These are phyloP conservation scores for Bradypodion ventrale DNA, from an alignment of 2,797 vertebrate genomes.

Conservation along the genomic window DNA sequence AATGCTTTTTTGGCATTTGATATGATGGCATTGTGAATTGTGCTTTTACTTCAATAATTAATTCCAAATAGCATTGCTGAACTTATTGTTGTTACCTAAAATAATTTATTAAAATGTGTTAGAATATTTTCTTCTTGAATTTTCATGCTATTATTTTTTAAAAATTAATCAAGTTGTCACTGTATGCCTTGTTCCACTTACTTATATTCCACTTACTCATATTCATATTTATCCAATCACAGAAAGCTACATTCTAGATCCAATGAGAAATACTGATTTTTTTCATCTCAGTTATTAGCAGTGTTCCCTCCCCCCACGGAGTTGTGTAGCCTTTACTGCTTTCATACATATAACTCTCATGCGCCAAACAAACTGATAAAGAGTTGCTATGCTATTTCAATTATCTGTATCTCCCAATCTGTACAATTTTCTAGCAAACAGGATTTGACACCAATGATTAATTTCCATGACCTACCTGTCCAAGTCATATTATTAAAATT, in stretches of 20 bases:
- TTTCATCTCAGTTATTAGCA: neutral
- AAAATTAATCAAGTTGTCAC: neutral
- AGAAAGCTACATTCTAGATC: neutral
- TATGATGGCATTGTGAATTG: accelerated
- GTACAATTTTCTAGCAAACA: neutral
- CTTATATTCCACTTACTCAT: no score
- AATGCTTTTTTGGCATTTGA: neutral
- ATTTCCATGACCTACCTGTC: neutral
- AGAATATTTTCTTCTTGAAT: neutral
- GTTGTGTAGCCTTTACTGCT: neutral
- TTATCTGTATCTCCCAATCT: neutral
- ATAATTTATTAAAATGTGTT: neutral
- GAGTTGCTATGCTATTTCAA: neutral
- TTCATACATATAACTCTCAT: neutral
- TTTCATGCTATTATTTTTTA: neutral
- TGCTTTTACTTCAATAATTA: neutral
- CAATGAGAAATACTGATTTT: neutral
- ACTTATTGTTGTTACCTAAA: neutral
- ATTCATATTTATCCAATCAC: neutral
- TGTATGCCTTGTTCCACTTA: neutral
- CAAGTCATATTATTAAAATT: neutral
- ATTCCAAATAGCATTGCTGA: neutral
- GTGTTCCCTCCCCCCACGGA: neutral
- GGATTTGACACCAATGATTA: neutral
- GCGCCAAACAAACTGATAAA: neutral